phyloP scores from a whole-genome alignment of 2,888 invertebrate species.

The Cerastis leucographa region DNA sequence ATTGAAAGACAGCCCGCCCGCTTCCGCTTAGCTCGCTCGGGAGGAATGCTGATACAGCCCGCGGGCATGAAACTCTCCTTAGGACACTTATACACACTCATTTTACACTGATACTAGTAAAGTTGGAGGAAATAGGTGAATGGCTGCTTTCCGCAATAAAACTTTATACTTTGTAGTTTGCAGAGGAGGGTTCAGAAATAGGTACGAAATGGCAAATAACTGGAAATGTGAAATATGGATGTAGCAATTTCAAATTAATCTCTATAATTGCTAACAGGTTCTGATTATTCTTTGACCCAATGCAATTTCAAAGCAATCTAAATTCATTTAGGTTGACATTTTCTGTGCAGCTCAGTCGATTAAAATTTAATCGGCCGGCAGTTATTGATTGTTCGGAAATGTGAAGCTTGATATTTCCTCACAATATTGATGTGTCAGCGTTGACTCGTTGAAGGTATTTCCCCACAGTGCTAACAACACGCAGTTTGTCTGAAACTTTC shows the following conservation, averaged over 20 bases:
- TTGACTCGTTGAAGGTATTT: conserved; percentile 12
- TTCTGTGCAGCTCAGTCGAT: conserved; percentile 28
- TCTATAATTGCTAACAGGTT: conserved; percentile 28
- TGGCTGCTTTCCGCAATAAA: conserved; percentile 54
- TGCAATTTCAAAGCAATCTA: conserved; percentile 38
- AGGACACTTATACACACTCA: conserved; percentile 61
- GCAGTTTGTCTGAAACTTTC: conserved; percentile 34
- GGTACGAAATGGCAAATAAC: conserved; percentile 25
- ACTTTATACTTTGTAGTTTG: conserved; percentile 36
- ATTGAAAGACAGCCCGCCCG: conserved; percentile 78
- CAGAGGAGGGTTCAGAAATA: conserved; percentile 31
- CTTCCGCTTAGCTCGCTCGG: conserved; percentile 79
- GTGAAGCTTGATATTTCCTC: conserved; percentile 14
- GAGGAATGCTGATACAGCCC: conserved; percentile 78
- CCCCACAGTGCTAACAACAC: neutral
- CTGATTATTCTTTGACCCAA: conserved; percentile 47
- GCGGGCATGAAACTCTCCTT: conserved; percentile 63
- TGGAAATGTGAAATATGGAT: conserved; percentile 23
- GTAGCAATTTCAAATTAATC: conserved; percentile 35
- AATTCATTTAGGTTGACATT: conserved; percentile 50
- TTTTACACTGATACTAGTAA: conserved; percentile 42
- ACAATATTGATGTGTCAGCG: conserved; percentile 14
- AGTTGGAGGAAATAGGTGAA: conserved; percentile 45
- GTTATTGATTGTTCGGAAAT: conserved; percentile 38
- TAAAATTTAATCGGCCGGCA: conserved; percentile 41